These are phyloP conservation scores for Sericinus montela DNA, from an alignment of 2,888 invertebrate species.

Conservation along the genomic window DNA sequence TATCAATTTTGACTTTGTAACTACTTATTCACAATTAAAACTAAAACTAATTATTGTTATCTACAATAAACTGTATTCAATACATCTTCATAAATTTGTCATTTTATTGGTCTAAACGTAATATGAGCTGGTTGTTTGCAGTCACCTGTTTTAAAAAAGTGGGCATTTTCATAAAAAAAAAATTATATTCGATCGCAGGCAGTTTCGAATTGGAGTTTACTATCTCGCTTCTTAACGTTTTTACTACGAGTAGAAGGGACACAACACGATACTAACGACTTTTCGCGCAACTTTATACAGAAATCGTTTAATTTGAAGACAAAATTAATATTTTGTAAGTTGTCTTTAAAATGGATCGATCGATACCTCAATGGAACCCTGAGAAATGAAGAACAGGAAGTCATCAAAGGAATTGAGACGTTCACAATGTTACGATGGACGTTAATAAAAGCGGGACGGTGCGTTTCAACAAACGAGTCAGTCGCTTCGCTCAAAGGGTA, in stretches of 20 bases:
- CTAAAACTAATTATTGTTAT: constrained; percentile 30
- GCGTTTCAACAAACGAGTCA: constrained; percentile 61
- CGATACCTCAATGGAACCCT: constrained; percentile 26
- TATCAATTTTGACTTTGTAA: constrained; percentile 44
- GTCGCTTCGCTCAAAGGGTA: constrained; percentile 53
- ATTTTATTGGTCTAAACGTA: constrained; percentile 41
- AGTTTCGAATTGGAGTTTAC: constrained; percentile 44
- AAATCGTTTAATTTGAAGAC: constrained; percentile 53
- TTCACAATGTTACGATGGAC: constrained; percentile 57
- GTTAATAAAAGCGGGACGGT: constrained; percentile 55
- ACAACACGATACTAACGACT: constrained; percentile 73
- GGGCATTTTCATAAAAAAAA: constrained; percentile 51
- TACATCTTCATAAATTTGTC: constrained; percentile 39
- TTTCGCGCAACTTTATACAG: constrained; percentile 64
- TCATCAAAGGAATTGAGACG: constrained; percentile 66
- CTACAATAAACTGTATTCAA: constrained; percentile 44
- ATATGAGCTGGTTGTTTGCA: constrained; percentile 11
- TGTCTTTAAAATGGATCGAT: constrained; percentile 39
- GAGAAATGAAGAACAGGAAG: constrained; percentile 59
- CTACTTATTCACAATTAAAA: constrained; percentile 38
- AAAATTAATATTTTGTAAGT: constrained; percentile 68
- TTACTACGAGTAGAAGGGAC: constrained; percentile 45
- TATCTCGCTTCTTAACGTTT: constrained; percentile 51
- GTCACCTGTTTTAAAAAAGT: constrained; percentile 32
- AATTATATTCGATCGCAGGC: constrained; percentile 55